Evolutionary conservation across 1,140 invertebrate genomes (phyloP).

Genomic region (Brachionus sp.): DNA sequence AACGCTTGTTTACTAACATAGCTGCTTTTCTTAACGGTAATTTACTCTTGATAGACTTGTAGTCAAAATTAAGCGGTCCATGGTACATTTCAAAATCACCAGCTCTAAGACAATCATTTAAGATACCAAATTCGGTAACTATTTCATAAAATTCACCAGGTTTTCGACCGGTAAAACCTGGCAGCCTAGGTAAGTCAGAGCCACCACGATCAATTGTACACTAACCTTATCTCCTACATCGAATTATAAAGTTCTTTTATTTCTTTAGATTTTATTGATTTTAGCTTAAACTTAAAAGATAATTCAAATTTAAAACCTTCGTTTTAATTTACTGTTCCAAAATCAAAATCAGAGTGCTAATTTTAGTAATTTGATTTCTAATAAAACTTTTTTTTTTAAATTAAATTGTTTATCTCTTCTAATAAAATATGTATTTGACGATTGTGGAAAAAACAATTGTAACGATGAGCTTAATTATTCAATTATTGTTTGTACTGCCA

Average conservation of each 20-base stretch:
- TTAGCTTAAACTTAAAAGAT: not conserved
- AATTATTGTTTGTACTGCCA: no score
- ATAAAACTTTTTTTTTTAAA: no score
- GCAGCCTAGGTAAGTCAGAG: not conserved
- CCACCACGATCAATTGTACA: not conserved
- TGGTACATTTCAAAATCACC: not conserved
- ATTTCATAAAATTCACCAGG: not conserved
- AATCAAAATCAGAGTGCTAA: no score
- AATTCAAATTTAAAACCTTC: no score
- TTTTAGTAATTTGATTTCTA: no score
- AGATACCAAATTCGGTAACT: not conserved
- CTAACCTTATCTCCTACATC: not conserved
- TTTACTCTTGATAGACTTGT: not conserved
- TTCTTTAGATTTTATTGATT: not conserved
- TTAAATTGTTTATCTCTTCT: no score
- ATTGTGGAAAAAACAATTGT: no score
- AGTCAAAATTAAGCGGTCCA: not conserved
- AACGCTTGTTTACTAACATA: not conserved
- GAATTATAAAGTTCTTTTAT: not conserved
- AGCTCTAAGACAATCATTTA: not conserved
- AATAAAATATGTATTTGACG: no score
- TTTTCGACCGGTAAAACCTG: not conserved
- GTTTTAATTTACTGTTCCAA: no score
- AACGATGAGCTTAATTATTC: no score
- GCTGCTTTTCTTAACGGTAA: not conserved